Evolutionary conservation across 2,113 vertebrate species (phyloP), one percentile per base, ranked within the genome.

Genomic region (Microtus pennsylvanicus): DNA sequence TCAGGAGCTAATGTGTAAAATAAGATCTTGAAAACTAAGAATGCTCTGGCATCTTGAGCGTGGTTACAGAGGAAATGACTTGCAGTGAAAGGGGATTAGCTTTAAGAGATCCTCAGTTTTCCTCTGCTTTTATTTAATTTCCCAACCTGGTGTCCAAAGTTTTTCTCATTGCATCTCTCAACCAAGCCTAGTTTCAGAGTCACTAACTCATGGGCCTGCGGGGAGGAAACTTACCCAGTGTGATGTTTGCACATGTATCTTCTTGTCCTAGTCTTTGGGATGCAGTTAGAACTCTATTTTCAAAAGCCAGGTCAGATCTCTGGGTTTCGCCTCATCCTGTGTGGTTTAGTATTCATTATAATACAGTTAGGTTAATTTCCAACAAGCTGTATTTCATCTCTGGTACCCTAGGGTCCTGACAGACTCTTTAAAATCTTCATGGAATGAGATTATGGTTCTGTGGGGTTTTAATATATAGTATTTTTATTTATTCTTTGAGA

Each of bases 171-270:
- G 2, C 6, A 26, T 52, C 74, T 94, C 89, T 88, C 17, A 47
- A 35, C 72, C 86, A 96, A 72, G 3, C 21, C 3, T 69, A 21
- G 47, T 52, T 85, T 94, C 77, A 93, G 55, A 93, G 69, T 81
- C 75, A 42, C 35, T 45, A 58, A 42, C 21, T 87, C n/a, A 14
- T 28, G 26, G 26, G 17, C 1, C 16, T 6, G 0, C 13, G 45
- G 75, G n/a, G 91, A 76, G 67, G 7, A 85, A 70, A 76, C 35
- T 61, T 42, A 30, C 8, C 42, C 77, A 87, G 7, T 82, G 45
- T 16, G 10, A 30, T 30, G 24, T 67, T 69, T 76, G 2, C 30
- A 4, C 8, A 2, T 9, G 81, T 7, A 61, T 78, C 21, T 87
- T 65, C 81, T 90, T 67, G 38, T 81, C 47, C 58, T 74, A 82